Evolutionary conservation across 23 tunicate genomes (phyloP).

Genomic region (Diplosoma virens): DNA sequence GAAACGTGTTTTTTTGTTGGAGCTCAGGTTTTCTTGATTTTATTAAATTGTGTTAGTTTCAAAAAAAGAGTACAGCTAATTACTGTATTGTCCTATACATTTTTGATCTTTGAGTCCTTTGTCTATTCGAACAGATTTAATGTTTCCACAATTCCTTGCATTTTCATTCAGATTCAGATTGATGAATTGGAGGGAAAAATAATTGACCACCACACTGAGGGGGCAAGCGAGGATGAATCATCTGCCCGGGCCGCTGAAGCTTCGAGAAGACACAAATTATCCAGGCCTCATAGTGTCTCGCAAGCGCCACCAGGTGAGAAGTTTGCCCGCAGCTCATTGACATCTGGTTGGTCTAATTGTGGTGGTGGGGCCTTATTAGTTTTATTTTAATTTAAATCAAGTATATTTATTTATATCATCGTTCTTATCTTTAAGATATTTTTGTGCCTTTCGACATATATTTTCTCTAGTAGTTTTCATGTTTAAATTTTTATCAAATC

Average conservation of each 20-base stretch:
- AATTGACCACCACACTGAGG: constrained; percentile 62
- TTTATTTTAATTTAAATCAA: neutral
- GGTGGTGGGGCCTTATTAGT: neutral
- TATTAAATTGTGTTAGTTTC: too few relatives aligned
- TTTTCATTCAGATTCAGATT: constrained; percentile 35
- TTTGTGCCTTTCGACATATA: too few relatives aligned
- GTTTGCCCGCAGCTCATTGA: neutral
- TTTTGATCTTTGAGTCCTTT: neutral
- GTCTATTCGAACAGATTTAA: neutral
- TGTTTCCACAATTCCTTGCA: neutral
- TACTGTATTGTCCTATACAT: neutral
- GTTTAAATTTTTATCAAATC: too few relatives aligned
- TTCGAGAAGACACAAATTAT: constrained; percentile 24
- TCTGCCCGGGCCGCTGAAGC: constrained; percentile 81
- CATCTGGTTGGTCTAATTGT: neutral
- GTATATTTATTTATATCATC: neutral
- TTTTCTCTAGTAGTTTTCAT: too few relatives aligned
- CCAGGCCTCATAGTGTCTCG: constrained; percentile 13
- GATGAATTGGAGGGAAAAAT: constrained; percentile 72
- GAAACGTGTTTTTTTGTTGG: too few relatives aligned
- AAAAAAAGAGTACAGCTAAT: neutral
- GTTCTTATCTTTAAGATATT: too few relatives aligned
- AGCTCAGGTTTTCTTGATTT: too few relatives aligned
- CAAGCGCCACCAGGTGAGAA: constrained; percentile 24
- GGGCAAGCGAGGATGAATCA: constrained; percentile 65